Evolutionary conservation across 2,888 invertebrate species (phyloP).

Genomic region (Tiliacea citrago): DNA sequence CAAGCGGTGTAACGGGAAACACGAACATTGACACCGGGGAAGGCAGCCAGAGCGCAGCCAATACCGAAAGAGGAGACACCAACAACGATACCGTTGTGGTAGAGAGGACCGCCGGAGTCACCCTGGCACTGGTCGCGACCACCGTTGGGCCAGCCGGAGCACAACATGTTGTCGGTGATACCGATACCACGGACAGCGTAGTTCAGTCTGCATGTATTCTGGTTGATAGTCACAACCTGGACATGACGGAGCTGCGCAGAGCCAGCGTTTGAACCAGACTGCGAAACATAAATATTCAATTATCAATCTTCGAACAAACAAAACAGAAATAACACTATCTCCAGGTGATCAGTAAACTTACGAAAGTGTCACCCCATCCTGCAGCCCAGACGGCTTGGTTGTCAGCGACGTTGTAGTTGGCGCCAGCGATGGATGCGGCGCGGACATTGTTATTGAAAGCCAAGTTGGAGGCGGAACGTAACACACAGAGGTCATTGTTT

Average conservation of each 20-base stretch:
- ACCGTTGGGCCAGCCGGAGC: conserved; percentile 74
- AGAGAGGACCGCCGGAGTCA: conserved; percentile 80
- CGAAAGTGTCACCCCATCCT: conserved; percentile 75
- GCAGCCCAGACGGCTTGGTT: conserved; percentile 74
- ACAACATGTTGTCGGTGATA: conserved; percentile 77
- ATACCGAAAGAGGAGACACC: conserved; percentile 78
- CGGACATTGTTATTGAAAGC: conserved; percentile 56
- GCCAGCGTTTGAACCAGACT: conserved; percentile 58
- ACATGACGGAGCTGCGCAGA: conserved; percentile 76
- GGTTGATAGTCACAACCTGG: conserved; percentile 72
- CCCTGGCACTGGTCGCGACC: conserved; percentile 77
- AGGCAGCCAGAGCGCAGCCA: conserved; percentile 69
- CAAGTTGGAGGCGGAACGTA: conserved; percentile 63
- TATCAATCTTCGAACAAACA: not conserved
- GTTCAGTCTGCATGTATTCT: conserved; percentile 65
- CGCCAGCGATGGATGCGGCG: conserved; percentile 71
- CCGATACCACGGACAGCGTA: conserved; percentile 61
- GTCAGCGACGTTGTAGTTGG: conserved; percentile 72
- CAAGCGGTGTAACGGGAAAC: conserved; percentile 74
- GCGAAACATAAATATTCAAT: conserved; percentile 4
- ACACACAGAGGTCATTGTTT: conserved; percentile 71
- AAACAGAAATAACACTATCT: not conserved
- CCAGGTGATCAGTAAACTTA: conserved; percentile 60
- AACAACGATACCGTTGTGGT: conserved; percentile 75
- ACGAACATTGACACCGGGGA: conserved; percentile 78